Evolutionary conservation across 2,113 vertebrate genomes (phyloP).

Genomic region (Mohoua ochrocephala): DNA sequence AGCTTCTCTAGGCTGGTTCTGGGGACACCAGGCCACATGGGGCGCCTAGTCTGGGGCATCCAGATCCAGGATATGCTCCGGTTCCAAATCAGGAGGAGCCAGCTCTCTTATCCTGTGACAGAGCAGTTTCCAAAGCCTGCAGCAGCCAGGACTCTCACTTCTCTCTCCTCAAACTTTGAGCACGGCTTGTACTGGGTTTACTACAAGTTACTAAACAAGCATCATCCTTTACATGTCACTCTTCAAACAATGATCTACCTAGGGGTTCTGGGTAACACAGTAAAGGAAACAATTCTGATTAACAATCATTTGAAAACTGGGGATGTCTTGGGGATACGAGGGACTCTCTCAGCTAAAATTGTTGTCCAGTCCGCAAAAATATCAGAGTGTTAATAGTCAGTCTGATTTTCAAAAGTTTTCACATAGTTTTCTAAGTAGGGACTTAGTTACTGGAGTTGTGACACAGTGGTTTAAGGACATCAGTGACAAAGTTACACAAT

Average conservation of each 20-base stretch:
- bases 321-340: background rate
- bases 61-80: background rate
- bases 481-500: background rate
- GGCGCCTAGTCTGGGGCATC: no score
- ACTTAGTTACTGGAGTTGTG: background rate
- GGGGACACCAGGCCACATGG: fast-evolving
- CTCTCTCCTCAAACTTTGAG: background rate
- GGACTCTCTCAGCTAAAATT: background rate
- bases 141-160: background rate
- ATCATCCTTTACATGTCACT: background rate
- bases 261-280: background rate
- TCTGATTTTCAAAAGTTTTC: background rate
- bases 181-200: background rate
- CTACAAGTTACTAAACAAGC: background rate
- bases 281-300: background rate
- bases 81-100: fast-evolving
- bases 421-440: background rate
- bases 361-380: background rate
- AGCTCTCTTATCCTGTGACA: fast-evolving
- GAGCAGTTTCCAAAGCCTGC: background rate
- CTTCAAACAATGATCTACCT: background rate
- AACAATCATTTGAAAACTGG: background rate
- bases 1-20: no score
- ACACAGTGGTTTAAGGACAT: background rate
- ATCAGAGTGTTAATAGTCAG: background rate